These are phyloP conservation scores for Limosa lapponica DNA, from an alignment of 2,797 vertebrate genomes.

Conservation along the genomic window DNA sequence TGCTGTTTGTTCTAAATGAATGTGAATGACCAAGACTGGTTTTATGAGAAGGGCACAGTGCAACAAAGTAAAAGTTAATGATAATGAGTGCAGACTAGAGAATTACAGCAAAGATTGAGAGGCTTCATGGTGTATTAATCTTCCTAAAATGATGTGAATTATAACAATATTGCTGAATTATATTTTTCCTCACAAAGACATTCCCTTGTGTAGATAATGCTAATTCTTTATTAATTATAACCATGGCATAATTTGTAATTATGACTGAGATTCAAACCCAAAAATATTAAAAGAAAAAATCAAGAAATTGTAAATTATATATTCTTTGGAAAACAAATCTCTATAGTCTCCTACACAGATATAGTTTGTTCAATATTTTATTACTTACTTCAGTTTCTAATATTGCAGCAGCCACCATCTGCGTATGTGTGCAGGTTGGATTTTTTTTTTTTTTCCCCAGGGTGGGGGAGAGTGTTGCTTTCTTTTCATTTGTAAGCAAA, in stretches of 20 bases:
- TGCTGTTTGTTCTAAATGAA: not conserved
- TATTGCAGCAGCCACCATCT: not conserved
- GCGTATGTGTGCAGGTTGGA: not conserved
- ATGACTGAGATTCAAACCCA: not conserved
- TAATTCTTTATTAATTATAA: not conserved
- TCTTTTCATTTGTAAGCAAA: not conserved
- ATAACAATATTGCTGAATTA: not conserved
- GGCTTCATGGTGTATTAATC: not conserved
- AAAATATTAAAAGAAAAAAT: not conserved
- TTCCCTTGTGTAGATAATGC: not conserved
- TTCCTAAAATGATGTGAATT: not conserved
- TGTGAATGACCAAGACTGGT: not conserved
- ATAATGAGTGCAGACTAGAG: not conserved
- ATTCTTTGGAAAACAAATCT: not conserved
- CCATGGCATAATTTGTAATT: not conserved
- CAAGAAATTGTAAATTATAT: not conserved
- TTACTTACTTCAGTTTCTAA: not conserved
- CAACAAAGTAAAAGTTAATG: not conserved
- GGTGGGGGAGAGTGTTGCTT: rapidly evolving
- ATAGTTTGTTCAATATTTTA: not conserved
- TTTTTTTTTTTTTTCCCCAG: not conserved
- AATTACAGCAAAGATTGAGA: not conserved
- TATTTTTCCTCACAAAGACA: not conserved
- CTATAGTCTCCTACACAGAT: not conserved
- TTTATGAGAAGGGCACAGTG: not conserved